Percentiles rank a stretch among this genome's conserved stretches.
Conservation (phyloP, 2,113 vertebrate genomes). For the Galemys pyrenaicus region DNA sequence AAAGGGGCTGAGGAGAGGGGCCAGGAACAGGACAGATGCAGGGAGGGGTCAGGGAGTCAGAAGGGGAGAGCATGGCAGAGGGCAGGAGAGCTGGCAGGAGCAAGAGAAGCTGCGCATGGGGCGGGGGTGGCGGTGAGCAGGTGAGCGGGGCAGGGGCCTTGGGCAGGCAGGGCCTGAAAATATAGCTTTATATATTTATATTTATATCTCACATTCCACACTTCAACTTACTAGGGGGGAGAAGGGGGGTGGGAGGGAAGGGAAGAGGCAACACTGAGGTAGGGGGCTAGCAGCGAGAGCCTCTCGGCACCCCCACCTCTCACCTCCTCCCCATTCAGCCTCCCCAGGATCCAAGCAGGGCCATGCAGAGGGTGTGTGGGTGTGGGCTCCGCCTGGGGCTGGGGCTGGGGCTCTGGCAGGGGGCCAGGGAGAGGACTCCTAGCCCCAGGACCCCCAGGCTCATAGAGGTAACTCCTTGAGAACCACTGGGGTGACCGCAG, state of each 20-base stretch:
- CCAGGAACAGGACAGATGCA: background rate
- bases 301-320: constrained; percentile 11
- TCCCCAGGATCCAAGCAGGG: constrained; percentile 66
- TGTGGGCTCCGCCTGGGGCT: background rate
- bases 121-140: background rate
- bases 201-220: constrained; percentile 80
- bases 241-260: background rate
- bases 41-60: background rate
- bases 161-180: constrained; percentile 77
- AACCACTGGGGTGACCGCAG: constrained; percentile 22
- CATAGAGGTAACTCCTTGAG: background rate
- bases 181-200: constrained; percentile 79
- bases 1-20: background rate
- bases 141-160: background rate
- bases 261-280: constrained; percentile 24
- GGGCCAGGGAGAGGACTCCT: background rate
- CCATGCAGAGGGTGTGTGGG: constrained; percentile 69
- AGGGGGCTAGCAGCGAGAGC: background rate
- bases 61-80: background rate
- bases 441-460: constrained; percentile 33
- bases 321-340: constrained; percentile 1
- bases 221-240: constrained; percentile 63
- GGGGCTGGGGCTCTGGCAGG: background rate
- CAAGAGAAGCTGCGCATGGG: background rate
- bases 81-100: background rate